Evolutionary conservation across 2,113 vertebrate species (phyloP).

Genomic region (Psittacara wagleri): DNA sequence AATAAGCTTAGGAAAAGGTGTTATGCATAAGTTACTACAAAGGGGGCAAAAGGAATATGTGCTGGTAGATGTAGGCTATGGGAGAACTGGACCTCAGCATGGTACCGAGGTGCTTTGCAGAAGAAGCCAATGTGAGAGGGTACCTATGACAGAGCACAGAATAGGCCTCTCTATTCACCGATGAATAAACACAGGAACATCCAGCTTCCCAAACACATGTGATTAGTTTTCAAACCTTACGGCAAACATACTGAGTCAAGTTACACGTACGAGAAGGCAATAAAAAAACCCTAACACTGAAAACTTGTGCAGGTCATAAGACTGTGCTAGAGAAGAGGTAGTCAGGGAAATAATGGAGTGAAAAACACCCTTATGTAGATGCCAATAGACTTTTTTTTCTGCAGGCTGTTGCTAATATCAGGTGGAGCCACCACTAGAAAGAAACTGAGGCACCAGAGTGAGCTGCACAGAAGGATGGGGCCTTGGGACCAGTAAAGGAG

Average conservation of each 20-base stretch:
- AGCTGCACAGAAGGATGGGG: accelerated
- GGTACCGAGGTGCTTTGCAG: background rate
- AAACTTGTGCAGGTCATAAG: background rate
- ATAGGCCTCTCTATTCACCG: background rate
- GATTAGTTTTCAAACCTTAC: background rate
- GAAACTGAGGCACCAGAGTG: background rate
- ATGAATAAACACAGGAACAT: background rate
- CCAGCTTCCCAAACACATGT: background rate
- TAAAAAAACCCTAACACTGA: background rate
- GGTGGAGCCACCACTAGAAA: background rate
- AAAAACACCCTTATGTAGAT: background rate
- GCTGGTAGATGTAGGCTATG: background rate
- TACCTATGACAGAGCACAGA: background rate
- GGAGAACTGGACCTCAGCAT: background rate
- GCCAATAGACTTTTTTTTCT: background rate
- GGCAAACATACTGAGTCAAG: background rate
- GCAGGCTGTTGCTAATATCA: background rate
- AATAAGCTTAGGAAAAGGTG: background rate
- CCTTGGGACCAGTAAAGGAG: background rate
- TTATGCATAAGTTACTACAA: background rate
- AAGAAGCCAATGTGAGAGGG: background rate
- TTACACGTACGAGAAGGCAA: background rate
- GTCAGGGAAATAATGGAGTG: background rate
- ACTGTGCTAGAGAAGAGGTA: background rate
- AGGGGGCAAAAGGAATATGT: background rate